Evolutionary conservation across 2,113 vertebrate species (phyloP), one percentile per base, ranked within the genome.

Genomic region (Hoplias malabaricus): DNA sequence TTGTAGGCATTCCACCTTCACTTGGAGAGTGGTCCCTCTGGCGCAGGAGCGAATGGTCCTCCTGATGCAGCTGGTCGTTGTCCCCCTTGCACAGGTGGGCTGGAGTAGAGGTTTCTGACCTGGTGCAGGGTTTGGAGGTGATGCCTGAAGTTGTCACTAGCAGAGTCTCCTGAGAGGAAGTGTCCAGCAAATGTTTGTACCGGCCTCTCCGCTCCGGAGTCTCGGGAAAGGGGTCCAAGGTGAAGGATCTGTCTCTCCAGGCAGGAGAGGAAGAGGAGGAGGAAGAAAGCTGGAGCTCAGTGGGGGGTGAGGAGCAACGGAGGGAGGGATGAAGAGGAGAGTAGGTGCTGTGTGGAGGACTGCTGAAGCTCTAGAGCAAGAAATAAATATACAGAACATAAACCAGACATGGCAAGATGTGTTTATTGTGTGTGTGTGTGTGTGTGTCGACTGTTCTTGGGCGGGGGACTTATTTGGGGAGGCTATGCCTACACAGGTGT

Each of bases 81-180:
- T 89, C 81, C 2, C 36, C 34, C 87, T 83, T 86, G 56, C 84
- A 88, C 73, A 83, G 76, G 10, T 90, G 90, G 82, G 90, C 86
- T 4, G 93, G 93, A 1, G 93, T 94, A 80, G 91, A 90, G 86
- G 56, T 66, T 34, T 93, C 91, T 0, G 92, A 93, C 73, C 91
- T 92, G 54, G 82, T 88, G 67, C 89, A 91, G 0, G 92, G 91
- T 53, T 85, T 88, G 42, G 90, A 88, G 2, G 88, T 89, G 0
- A 90, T 90, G 61, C 87, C 48, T 11, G 71, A 74, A 0, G 91
- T 80, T 3, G 86, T 84, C 4, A 88, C 87, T 6, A 82, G 90
- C 66, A 94, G 82, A 80, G 90, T 89, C 79, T 94, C 93, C 68
- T 93, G 91, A 33, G 90, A 92, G 0, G 88, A 86, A 27, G 90